These are phyloP conservation scores for Agrenia bidenticulata DNA, from an alignment of 2,888 invertebrate genomes.

Conservation along the genomic window DNA sequence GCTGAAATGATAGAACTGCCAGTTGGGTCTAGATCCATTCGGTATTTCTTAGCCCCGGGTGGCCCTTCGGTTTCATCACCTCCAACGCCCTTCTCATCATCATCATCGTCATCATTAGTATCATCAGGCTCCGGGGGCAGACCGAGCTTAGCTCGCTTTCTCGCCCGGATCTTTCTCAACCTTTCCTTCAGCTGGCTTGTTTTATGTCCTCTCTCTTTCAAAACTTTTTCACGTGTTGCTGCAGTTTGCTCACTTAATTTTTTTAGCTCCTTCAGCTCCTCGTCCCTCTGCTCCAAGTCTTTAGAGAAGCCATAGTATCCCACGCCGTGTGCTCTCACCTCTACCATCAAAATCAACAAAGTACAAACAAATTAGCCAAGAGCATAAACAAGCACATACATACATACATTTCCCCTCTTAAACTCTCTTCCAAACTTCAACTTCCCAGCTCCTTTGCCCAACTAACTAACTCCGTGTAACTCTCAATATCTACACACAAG, in stretches of 20 bases:
- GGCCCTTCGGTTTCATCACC: background rate
- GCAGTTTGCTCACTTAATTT: conserved; percentile 71
- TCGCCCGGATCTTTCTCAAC: conserved; percentile 57
- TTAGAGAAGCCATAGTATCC: conserved; percentile 89
- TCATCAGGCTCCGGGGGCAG: conserved; percentile 51
- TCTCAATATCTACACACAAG: no score
- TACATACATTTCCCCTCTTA: no score
- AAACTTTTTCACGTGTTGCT: conserved; percentile 61
- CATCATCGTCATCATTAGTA: conserved; percentile 40
- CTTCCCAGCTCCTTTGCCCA: no score
- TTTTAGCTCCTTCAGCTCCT: conserved; percentile 77
- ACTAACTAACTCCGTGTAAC: no score
- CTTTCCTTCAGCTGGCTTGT: conserved; percentile 55
- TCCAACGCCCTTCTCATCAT: conserved; percentile 33
- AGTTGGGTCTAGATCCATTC: conserved; percentile 1
- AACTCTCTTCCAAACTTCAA: no score
- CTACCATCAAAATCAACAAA: conserved; percentile 55
- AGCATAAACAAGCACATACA: no score
- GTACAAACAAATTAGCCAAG: no score
- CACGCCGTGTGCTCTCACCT: conserved; percentile 89
- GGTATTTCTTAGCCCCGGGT: background rate
- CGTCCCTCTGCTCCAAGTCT: conserved; percentile 73
- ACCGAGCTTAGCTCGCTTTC: conserved; percentile 54
- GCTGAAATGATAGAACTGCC: background rate
- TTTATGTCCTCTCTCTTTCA: conserved; percentile 58